A percentile compares a stretch with the other conserved stretches of the same genome.
These are phyloP conservation scores for Xyrichtys novacula DNA, from an alignment of 2,797 vertebrate genomes.

Conservation along the genomic window DNA sequence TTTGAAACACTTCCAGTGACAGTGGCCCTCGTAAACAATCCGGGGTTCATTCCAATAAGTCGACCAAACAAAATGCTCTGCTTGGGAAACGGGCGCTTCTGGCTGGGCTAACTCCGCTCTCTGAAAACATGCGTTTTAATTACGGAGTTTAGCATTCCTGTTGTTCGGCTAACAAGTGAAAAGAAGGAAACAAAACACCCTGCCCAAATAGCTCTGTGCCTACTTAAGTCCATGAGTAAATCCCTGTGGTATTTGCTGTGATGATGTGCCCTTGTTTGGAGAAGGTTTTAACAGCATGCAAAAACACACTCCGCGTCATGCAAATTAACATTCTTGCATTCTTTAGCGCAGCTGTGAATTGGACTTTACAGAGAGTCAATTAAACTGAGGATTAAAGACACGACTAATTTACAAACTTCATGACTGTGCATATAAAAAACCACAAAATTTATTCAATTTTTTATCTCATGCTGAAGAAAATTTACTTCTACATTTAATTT, in stretches of 20 bases:
- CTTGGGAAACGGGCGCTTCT: conserved; percentile 29
- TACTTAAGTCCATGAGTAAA: conserved; percentile 74
- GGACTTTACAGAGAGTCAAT: conserved; percentile 4
- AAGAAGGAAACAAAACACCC: conserved; percentile 36
- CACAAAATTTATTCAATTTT: background rate
- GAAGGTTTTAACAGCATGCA: conserved; percentile 53
- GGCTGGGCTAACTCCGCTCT: conserved; percentile 12
- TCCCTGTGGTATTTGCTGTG: conserved; percentile 72
- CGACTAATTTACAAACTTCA: background rate
- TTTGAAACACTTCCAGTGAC: conserved; percentile 33
- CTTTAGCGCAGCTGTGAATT: conserved; percentile 43
- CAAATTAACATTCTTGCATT: conserved; percentile 56
- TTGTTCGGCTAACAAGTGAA: conserved; percentile 54
- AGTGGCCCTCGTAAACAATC: conserved; percentile 45
- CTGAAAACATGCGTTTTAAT: conserved; percentile 50
- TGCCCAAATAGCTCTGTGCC: conserved; percentile 57
- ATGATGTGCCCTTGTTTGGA: conserved; percentile 82
- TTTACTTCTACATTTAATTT: background rate
- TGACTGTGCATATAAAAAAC: background rate
- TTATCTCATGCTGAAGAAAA: background rate
- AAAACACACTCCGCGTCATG: conserved; percentile 43
- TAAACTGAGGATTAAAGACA: conserved; percentile 2
- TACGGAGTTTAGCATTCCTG: conserved; percentile 60
- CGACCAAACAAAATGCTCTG: conserved; percentile 37
- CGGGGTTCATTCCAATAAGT: conserved; percentile 27